Base-by-base conservation (phyloP, 2,888 invertebrate genomes). In the Epinotia bilunana region DNA sequence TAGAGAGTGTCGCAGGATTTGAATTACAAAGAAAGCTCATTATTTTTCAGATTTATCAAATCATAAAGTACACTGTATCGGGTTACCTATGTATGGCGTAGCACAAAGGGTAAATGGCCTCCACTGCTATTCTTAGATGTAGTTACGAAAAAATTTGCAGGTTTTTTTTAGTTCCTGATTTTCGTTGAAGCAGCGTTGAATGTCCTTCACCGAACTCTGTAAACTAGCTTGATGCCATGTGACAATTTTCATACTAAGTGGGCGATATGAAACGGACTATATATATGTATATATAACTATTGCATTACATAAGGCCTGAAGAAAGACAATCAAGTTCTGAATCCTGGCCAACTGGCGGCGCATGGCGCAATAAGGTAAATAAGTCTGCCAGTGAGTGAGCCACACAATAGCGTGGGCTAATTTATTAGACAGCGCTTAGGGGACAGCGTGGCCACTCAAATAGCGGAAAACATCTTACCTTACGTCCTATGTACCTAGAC, bases 301-400 rank as follows among this genome's bases (percentile, higher is more conserved):
- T 55, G 18, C 46, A 63, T 64, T 33, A 55, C 55, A 63, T 53
- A 20, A 39, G 20, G n/a, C 5, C 16, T 43, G 53, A 64, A 61
- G 20, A 39, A 82, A 79, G 72, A 80, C 81, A 84, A 84, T 83
- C 82, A 83, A 82, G 83, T 80, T 81, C 82, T 83, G 82, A 83
- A 86, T 84, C 83, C 83, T 76, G 74, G 82, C 80, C 83, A 83
- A 69, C 69, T 69, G 84, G 83, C 75, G 73, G 72, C 76, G 76
- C 73, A 76, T 77, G 78, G 81, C 80, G 83, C 83, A 86, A 84
- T 83, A 88, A 89, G 90, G 90, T 91, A 90, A 91, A 91, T 91
- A 92, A 91, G 88, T 89, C 88, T 88, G 87, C 88, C 88, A 87
- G 85, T 87, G 89, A 91, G 89, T 90, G 89, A 89, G 86, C 88